Evolutionary conservation across 2,888 invertebrate species (phyloP), one percentile per base, ranked within the genome.

Genomic region (Melitaea athalia): DNA sequence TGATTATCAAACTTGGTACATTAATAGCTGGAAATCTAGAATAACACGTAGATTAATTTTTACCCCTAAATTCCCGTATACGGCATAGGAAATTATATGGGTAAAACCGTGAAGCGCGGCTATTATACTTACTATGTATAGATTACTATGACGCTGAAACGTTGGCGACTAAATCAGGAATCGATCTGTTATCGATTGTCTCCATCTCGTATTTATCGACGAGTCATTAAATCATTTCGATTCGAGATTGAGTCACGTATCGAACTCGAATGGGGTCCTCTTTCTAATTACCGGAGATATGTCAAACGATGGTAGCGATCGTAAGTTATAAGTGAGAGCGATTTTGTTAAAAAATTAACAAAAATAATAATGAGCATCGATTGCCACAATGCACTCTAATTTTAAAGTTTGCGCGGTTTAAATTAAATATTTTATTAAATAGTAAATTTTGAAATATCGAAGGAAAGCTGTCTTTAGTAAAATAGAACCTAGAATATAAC

Each of bases 281-380:
- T 88, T 89, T 90, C 85, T 91, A 91, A 91, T 89, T 88, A 90
- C 87, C 84, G 80, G 82, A 84, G 87, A 90, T 86, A 87, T 91
- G 91, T 91, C 91, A 91, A 90, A 86, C 78, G 80, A 75, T 75
- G 78, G 68, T 71, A 64, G 63, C 59, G 17, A 67, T 55, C 31
- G 14, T 59, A 78, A 82, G 66, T 6, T 1, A 82, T 17, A 67
- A 72, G 79, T 70, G 72, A 55, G 10, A 78, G 86, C 86, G 85
- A 53, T 53, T 47, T 31, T 11, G 4, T 12, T 11, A 24, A 31
- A 24, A 24, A 53, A 12, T 24, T 31, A 31, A 17, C 12, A 12
- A 11, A 11, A 24, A 11, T 7, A 10, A 12, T 3, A 11, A 45
- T 43, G 43, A 24, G 24, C 24, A 38, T 38, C 38, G 5, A 38